phyloP scores from a whole-genome alignment of 2,797 vertebrate species.

The Acanthurus leucopareius region DNA sequence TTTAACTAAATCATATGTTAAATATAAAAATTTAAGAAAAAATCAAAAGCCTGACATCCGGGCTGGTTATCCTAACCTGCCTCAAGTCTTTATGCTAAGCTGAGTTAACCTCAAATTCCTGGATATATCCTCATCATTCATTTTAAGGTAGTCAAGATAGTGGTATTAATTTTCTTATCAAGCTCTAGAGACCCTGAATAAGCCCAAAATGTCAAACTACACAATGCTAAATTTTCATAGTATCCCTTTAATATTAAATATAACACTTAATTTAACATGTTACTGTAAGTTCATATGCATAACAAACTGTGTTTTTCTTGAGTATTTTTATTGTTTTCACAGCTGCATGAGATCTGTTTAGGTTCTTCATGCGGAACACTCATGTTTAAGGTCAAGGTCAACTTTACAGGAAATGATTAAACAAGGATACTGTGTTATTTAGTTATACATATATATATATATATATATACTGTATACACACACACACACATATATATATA shows the following conservation, averaged over 20 bases:
- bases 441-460: too few species aligned
- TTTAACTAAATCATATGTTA: too few species aligned
- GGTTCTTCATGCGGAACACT: background rate
- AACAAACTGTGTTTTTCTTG: background rate
- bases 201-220: background rate
- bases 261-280: background rate
- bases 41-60: too few species aligned
- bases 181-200: background rate
- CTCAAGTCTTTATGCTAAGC: background rate
- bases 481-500: background rate
- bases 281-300: background rate
- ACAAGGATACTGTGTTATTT: background rate
- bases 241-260: background rate
- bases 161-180: background rate
- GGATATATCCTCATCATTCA: background rate
- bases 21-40: too few species aligned
- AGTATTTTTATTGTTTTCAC: background rate
- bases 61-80: background rate
- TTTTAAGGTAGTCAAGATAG: background rate
- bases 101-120: background rate
- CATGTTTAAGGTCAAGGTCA: slow-evolving; percentile 36
- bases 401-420: slow-evolving; percentile 18
- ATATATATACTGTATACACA: too few species aligned
- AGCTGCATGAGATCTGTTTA: background rate
- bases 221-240: background rate